Evolutionary conservation across 92 coral and sea anemone genomes (phyloP), one percentile per base, ranked within the genome.

Genomic region (Scolanthus callimorphus): DNA sequence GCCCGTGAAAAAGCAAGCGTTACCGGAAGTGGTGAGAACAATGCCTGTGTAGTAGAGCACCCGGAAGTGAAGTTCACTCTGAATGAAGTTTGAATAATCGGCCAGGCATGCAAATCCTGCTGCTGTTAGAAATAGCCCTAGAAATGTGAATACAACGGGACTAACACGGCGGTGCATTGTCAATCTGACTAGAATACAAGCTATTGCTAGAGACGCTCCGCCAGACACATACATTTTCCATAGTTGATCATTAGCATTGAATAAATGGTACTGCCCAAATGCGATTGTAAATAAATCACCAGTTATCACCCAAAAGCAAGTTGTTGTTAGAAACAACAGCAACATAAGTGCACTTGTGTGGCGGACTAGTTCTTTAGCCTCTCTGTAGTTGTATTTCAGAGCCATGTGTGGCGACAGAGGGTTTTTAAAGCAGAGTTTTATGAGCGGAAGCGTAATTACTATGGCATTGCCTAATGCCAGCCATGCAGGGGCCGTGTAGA

Each of bases 351-450:
- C 49, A 2, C 51, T 62, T 13, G 90, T 78, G 65, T 94, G 97
- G 10, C 30, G 24, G 1, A 89, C 58, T 1, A 94, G 79, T 41
- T 55, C 78, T 55, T 82, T 89, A 2, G 99, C 99, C 63, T 94
- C 99, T 43, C 76, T 81, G 76, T 63, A 79, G 59, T 74, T 71
- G 26, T 90, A 94, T 63, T 81, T 85, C 85, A 94, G 77, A 0
- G 99, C 99, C 85, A 86, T 86, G 53, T 94, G 99, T 29, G 96
- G 90, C 4, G 97, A 84, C 34, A 94, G 69, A 0, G 99, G 96
- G 58, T 94, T 94, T 67, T 94, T 94, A 71, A 94, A 94, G 31
- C 88, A 80, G 47, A 71, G 62, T 55, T 81, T 72, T 9, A 78
- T 57, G 62, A 85, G 74, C 8, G 99, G 99, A 1, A 94, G 61